Evolutionary conservation across 2,113 vertebrate genomes (phyloP), one percentile per base, ranked within the genome.

Genomic region (Apodemus sylvaticus): DNA sequence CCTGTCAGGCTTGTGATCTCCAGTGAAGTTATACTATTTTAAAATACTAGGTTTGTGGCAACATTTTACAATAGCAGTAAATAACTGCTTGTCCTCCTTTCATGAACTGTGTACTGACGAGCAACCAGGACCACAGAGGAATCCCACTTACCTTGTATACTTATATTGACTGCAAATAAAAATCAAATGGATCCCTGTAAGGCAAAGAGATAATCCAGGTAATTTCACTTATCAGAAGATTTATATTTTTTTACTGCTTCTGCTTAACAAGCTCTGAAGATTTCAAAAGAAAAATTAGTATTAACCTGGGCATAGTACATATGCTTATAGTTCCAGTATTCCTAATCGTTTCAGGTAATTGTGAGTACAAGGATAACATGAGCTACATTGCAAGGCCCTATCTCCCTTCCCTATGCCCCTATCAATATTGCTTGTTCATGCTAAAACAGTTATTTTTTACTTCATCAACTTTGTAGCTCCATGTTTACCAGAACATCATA

Each of bases 121-220:
- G 42, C 34, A 60, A 78, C 36, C 17, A 95, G 22, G 0, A 60
- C 26, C 12, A 74, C 42, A 42, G n/a, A 62, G 34, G 68, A 34
- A 16, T 17, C 71, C 3, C 58, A 66, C 26, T 60, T 26, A 66
- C 64, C 19, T 78, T 22, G 76, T 34, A 88, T 20, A 53, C 22
- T 68, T 86, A 90, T 8, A 92, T 20, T 86, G 58, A 36, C 90
- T 45, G 7, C 34, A 91, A 86, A 93, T 71, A 7, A 86, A 95
- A 31, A 60, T 71, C 48, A 70, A 85, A 95, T 20, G 66, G 45
- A 92, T 48, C 12, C 31, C 66, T 68, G 66, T 34, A 68, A 68
- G 31, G 31, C 66, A 68, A 68, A 12, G 3, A 64, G 62, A 64
- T 64, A 24, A 64, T 64, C 60, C 20, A n/a, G 31, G 55, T 94